Evolutionary conservation across 2,888 invertebrate species (phyloP), one percentile per base, ranked within the genome.

Genomic region (Archaeoteleia sp.): DNA sequence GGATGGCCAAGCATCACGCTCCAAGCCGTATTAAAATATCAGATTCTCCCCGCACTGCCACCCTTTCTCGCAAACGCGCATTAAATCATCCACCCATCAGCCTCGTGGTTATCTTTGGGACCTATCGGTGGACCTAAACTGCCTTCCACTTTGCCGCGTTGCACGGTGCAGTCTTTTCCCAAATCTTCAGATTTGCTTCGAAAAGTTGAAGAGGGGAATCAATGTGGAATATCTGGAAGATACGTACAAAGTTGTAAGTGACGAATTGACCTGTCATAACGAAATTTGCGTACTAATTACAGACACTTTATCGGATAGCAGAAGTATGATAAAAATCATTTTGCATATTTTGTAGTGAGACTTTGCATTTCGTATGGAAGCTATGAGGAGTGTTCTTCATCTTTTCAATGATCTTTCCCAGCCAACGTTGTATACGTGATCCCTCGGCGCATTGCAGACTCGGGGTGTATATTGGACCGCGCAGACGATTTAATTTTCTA

Each of bases 1-100:
- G 82, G 84, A 85, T 83, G 83, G 81, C 79, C 81, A 74, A 78
- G 80, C 80, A 84, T 83, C 85, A 85, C 85, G 85, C 85, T 82
- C 78, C 76, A 57, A 76, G 76, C 74, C 76, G 80, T 83, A 83
- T 83, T 83, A 83, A 82, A 83, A 83, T 82, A 83, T 82, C 82
- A 82, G 75, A 60, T 62, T 49, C 60, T 67, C 60, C 62, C 63
- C 69, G 63, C 67, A 43, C 42, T 66, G 34, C 67, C 51, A 68
- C 53, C 55, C 70, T 67, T 68, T 53, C 60, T 29, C 20, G 49
- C 57, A 60, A 60, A 55, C 73, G 71, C 74, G 76, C 81, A 80
- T 79, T 83, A 83, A 84, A 84, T 83, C 82, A 84, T 79, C 80
- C 80, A 78, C 81, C 82, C 80, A 80, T 81, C 74, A 74, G 72